Conservation (phyloP, 2,888 invertebrate genomes). For the Cephalotes varians region DNA sequence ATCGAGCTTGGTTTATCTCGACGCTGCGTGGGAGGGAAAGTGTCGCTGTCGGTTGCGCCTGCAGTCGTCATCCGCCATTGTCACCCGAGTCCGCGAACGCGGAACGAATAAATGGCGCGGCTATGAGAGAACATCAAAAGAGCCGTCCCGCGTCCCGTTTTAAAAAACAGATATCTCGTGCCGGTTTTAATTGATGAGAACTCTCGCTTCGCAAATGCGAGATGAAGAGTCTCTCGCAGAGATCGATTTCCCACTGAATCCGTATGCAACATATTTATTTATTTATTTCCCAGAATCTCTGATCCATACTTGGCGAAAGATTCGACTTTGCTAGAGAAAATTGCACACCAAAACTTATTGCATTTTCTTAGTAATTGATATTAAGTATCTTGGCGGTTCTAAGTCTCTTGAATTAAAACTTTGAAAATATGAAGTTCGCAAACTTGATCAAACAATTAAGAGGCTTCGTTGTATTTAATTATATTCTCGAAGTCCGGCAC, state of each 20-base stretch:
- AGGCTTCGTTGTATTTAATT: slow-evolving; percentile 7
- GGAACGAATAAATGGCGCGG: slow-evolving; percentile 41
- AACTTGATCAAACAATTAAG: slow-evolving; percentile 1
- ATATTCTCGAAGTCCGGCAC: not conserved
- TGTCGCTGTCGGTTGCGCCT: slow-evolving; percentile 47
- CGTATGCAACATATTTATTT: not conserved
- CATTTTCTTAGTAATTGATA: not conserved
- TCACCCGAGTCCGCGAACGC: slow-evolving; percentile 43
- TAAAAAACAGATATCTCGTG: slow-evolving; percentile 37
- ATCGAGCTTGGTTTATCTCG: slow-evolving; percentile 53
- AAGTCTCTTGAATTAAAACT: slow-evolving; percentile 7
- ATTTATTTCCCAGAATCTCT: not conserved
- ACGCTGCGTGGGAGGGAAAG: slow-evolving; percentile 45
- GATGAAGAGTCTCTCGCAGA: not conserved
- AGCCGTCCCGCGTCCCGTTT: slow-evolving; percentile 32
- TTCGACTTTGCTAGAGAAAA: not conserved
- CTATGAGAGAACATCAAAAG: slow-evolving; percentile 50
- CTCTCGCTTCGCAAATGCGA: slow-evolving; percentile 16
- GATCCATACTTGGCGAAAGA: not conserved
- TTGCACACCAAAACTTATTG: not conserved
- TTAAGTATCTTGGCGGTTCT: not conserved
- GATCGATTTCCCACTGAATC: slow-evolving; percentile 16
- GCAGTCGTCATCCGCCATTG: slow-evolving; percentile 54
- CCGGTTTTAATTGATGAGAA: slow-evolving; percentile 41
- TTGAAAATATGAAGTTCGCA: not conserved